phyloP scores from a whole-genome alignment of 35 echinoderm and acorn worm genomes.

The Strongylocentrotus purpuratus region DNA sequence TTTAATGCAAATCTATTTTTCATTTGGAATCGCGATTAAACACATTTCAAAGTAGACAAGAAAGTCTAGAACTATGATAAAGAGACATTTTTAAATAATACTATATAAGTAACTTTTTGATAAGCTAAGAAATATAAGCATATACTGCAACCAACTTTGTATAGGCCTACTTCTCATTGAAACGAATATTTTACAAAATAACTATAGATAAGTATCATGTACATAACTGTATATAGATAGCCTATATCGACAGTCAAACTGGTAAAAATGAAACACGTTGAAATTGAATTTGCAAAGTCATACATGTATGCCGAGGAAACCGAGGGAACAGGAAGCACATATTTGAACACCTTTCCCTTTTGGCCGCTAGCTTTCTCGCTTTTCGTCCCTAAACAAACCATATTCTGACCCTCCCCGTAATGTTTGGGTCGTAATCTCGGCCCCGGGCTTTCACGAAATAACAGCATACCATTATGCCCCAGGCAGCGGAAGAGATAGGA shows the following conservation, averaged over 20 bases:
- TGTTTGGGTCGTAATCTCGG: not conserved
- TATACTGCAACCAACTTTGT: too few relatives aligned
- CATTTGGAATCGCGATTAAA: too few relatives aligned
- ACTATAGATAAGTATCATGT: too few relatives aligned
- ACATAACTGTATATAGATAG: too few relatives aligned
- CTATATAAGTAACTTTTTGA: too few relatives aligned
- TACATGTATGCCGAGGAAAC: not conserved
- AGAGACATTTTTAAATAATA: too few relatives aligned
- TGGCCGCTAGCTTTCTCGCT: conserved; percentile 7
- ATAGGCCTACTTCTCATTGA: too few relatives aligned
- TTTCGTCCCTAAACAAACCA: not conserved
- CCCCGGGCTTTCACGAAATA: not conserved
- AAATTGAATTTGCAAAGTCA: conserved; percentile 5
- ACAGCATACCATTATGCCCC: not conserved
- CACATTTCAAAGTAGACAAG: too few relatives aligned
- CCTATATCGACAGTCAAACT: not conserved
- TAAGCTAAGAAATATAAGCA: too few relatives aligned
- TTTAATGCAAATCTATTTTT: too few relatives aligned
- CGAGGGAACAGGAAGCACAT: not conserved
- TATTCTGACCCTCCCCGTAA: conserved; percentile 1
- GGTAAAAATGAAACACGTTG: not conserved
- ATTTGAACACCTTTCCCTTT: conserved; percentile 4
- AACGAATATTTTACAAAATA: too few relatives aligned
- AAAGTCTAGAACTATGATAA: too few relatives aligned
- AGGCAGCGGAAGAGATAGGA: not conserved